Evolutionary conservation across 64 coral and sea anemone species (phyloP).

Genomic region (Orbicella faveolata): DNA sequence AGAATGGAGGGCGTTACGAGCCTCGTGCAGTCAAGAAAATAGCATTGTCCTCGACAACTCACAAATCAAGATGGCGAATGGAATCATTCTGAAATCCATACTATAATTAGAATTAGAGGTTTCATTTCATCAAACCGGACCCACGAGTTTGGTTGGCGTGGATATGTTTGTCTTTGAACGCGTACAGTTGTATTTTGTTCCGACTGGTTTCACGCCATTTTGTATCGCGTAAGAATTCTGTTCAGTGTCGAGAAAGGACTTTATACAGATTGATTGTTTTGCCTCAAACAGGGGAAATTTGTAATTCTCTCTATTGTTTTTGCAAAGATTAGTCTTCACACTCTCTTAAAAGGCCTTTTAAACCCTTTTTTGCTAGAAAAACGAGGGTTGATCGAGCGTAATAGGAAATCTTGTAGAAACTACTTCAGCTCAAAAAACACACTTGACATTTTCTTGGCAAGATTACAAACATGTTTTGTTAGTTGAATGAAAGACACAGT

Average conservation of each 20-base stretch:
- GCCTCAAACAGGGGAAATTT: background rate
- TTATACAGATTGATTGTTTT: background rate
- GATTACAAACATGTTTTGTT: slow-evolving; percentile 5
- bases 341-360: background rate
- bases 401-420: background rate
- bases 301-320: slow-evolving; percentile 28
- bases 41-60: background rate
- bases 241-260: background rate
- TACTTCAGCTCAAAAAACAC: background rate
- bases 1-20: background rate
- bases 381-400: background rate
- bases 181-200: no score
- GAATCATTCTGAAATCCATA: background rate
- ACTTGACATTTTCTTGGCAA: slow-evolving; percentile 32
- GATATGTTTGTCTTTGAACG: no score
- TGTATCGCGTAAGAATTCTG: no score
- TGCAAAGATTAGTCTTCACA: background rate
- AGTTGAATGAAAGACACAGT: background rate
- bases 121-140: background rate
- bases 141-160: no score
- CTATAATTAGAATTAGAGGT: background rate
- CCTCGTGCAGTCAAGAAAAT: slow-evolving; percentile 18
- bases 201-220: no score
- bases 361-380: background rate
- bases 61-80: background rate